Evolutionary conservation across 2,888 invertebrate species (phyloP), one percentile per base, ranked within the genome.

Genomic region (Drosophila diplacantha): DNA sequence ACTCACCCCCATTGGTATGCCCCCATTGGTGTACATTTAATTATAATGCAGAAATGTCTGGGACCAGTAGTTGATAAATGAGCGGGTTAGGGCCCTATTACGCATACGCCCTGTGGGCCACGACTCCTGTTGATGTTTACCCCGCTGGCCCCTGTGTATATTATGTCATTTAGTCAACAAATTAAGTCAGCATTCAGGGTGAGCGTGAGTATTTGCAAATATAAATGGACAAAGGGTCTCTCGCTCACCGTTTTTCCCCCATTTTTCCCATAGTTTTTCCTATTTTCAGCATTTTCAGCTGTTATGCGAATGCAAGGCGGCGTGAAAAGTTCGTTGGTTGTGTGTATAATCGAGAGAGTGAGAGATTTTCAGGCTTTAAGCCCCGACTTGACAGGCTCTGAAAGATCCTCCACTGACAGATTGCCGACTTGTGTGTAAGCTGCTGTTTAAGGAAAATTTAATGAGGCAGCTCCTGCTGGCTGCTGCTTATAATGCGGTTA

Each of bases 121-220:
- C 32, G 22, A 46, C 18, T 59, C 32, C 60, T 49, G 43, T 61
- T 60, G n/a, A 60, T 55, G 58, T 59, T 67, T 57, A 29, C 12
- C 29, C 38, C 43, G 50, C 35, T 31, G 31, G 37, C 18, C 44
- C 53, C 44, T 74, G 65, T 14, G 29, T 29, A 18, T 72, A 76
- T 26, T 26, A 82, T 82, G 82, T 79, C 77, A 82, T 79, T 81
- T 63, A 60, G 74, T 70, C 73, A 79, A 76, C 77, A 82, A 79
- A 80, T 79, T 82, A 72, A 76, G 66, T 64, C 74, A 67, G 66
- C 51, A 39, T 22, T 39, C 14, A 14, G 20, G 38, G 18, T 18
- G 18, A 11, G 32, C 6, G 20, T 12, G 41, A 47, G 20, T 54
- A 32, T 49, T 70, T 60, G 67, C 70, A 72, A 73, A 69, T 69